phyloP scores from a whole-genome alignment of 2,888 invertebrate species.

The Volucella inflata region DNA sequence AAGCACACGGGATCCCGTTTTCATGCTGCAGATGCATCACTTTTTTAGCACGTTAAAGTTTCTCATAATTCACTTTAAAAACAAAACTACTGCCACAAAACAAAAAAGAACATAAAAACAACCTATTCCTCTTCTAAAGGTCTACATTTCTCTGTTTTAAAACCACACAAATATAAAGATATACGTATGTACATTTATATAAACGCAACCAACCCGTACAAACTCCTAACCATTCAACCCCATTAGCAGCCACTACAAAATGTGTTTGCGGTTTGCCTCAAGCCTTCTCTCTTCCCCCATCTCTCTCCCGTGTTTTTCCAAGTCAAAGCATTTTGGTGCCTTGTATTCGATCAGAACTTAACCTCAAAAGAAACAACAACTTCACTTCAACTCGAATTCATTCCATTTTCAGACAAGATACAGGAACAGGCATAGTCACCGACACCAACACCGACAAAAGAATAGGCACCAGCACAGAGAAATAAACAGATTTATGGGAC shows the following conservation, averaged over 20 bases:
- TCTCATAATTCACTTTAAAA: slow-evolving; percentile 35
- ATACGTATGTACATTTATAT: slow-evolving; percentile 7
- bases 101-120: slow-evolving; percentile 10
- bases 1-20: not conserved
- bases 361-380: slow-evolving; percentile 6
- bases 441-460: too few relatives aligned
- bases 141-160: not conserved
- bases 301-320: too few relatives aligned
- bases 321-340: too few relatives aligned
- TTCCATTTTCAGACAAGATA: not conserved
- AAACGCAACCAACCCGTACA: not conserved
- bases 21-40: not conserved
- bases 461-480: not conserved
- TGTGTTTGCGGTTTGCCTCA: slow-evolving; percentile 66
- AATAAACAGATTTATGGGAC: slow-evolving; percentile 47
- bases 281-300: slow-evolving; percentile 17
- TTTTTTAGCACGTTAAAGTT: not conserved
- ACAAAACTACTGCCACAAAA: slow-evolving; percentile 4
- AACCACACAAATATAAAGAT: not conserved
- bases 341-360: too few relatives aligned
- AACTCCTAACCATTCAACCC: slow-evolving; percentile 25
- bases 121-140: not conserved
- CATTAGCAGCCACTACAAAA: slow-evolving; percentile 64
- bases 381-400: not conserved
- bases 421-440: too few relatives aligned